Evolutionary conservation across 2,797 vertebrate genomes (phyloP).

Genomic region (Enteromius argenteus): DNA sequence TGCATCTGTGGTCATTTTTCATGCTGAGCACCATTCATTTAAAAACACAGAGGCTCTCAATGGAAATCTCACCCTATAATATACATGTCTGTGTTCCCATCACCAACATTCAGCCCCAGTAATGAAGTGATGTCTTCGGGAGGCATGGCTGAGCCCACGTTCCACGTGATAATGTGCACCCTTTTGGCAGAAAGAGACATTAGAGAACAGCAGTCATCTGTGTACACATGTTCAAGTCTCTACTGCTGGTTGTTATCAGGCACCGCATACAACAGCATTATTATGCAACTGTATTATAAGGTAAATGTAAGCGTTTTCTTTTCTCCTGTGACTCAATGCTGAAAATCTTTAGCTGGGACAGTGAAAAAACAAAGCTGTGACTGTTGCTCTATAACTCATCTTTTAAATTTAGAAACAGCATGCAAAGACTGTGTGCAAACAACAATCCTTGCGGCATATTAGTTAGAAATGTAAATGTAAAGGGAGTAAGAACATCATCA

Average conservation of each 20-base stretch:
- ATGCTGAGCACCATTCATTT: background rate
- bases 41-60: constrained; percentile 57
- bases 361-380: background rate
- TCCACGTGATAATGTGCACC: constrained; percentile 96
- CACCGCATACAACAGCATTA: background rate
- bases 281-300: background rate
- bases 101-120: constrained; percentile 88
- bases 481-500: background rate
- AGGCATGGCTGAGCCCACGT: constrained; percentile 92
- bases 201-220: constrained; percentile 32
- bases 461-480: background rate
- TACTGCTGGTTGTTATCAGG: background rate
- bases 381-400: background rate
- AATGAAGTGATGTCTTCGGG: constrained; percentile 91
- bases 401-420: background rate
- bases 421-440: background rate
- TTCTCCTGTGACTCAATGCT: background rate
- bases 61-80: constrained; percentile 88
- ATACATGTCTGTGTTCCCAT: constrained; percentile 92
- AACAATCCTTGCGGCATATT: background rate
- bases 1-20: background rate
- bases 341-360: background rate
- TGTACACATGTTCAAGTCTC: background rate
- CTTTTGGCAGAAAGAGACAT: constrained; percentile 71
- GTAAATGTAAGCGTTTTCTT: background rate